Evolutionary conservation across 2,113 vertebrate genomes (phyloP).

Genomic region (Romanogobio albipinnatus): DNA sequence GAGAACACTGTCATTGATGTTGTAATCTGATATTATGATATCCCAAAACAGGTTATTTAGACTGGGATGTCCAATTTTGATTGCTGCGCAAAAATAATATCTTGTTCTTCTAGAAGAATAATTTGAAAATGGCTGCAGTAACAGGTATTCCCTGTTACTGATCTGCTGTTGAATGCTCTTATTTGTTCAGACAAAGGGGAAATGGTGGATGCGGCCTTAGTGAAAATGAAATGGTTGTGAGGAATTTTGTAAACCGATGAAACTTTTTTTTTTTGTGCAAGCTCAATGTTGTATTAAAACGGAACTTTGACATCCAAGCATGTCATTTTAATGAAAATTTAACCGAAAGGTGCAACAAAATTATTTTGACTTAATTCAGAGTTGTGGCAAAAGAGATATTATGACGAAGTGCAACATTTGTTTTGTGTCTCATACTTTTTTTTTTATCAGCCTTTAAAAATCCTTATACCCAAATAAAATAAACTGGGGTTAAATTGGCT

Average conservation of each 20-base stretch:
- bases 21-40: conserved; percentile 21
- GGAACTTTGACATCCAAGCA: not conserved
- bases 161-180: conserved; percentile 29
- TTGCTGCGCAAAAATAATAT: conserved; percentile 64
- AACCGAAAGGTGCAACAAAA: not conserved
- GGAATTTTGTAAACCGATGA: not conserved
- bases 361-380: not conserved
- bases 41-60: conserved; percentile 36
- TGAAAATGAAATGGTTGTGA: not conserved
- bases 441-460: not conserved
- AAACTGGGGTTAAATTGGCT: not conserved
- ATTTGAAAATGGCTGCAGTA: conserved; percentile 37
- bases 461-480: not conserved
- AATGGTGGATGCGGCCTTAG: conserved; percentile 10
- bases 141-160: conserved; percentile 28
- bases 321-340: not conserved
- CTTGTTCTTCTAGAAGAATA: conserved; percentile 59
- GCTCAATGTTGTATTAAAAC: not conserved
- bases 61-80: conserved; percentile 56
- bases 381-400: not conserved
- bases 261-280: conserved; percentile 9
- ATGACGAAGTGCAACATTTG: not conserved
- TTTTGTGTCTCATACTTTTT: not conserved
- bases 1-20: not conserved
- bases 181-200: conserved; percentile 37